A percentile compares a stretch with the other conserved stretches of the same genome.
These are phyloP conservation scores for Prietella phreatophila DNA, from an alignment of 2,113 vertebrate species.

Conservation along the genomic window DNA sequence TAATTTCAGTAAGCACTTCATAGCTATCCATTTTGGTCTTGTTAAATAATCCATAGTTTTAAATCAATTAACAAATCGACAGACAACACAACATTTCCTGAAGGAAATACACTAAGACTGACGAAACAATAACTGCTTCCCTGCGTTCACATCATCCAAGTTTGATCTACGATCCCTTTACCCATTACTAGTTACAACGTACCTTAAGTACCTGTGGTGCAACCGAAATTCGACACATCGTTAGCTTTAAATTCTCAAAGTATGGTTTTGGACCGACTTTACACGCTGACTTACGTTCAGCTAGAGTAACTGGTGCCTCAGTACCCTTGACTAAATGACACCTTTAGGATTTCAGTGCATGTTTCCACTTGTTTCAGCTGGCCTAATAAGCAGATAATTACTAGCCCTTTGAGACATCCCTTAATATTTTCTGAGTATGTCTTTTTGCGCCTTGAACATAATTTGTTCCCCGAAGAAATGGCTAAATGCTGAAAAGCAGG, in stretches of 20 bases:
- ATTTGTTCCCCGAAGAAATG: neutral
- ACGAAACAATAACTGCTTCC: neutral
- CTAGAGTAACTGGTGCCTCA: neutral
- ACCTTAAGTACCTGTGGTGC: neutral
- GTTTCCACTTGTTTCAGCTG: conserved; percentile 16
- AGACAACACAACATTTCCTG: neutral
- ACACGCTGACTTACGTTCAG: neutral
- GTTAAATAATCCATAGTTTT: neutral
- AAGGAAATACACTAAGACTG: neutral
- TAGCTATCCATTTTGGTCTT: neutral
- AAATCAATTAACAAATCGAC: neutral
- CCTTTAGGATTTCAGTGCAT: conserved; percentile 34
- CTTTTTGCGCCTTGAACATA: conserved; percentile 20
- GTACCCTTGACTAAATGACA: conserved; percentile 16
- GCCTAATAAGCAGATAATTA: conserved; percentile 44
- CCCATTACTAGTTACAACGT: neutral
- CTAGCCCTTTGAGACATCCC: neutral
- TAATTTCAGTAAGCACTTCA: neutral
- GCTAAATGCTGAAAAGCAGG: conserved; percentile 25
- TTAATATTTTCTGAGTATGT: conserved; percentile 13
- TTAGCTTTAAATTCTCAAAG: neutral
- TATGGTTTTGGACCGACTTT: conserved; percentile 1
- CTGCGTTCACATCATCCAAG: neutral
- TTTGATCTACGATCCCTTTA: neutral
- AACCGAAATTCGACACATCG: neutral